Evolutionary conservation across 2,113 vertebrate genomes (phyloP), one percentile per base, ranked within the genome.

Genomic region (Motacilla tschutschensis): DNA sequence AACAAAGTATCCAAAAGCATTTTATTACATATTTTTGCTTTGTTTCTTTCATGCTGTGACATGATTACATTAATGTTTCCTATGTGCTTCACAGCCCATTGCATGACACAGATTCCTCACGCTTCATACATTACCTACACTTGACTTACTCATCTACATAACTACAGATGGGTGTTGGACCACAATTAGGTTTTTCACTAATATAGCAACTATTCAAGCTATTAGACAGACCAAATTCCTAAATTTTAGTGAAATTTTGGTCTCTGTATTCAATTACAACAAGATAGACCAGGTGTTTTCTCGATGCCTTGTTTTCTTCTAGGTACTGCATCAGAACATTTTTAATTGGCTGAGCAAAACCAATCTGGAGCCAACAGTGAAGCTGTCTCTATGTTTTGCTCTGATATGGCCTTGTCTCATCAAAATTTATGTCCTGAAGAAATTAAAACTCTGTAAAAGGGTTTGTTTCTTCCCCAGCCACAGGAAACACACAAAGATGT

Each of bases 21-120:
- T 79, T 82, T n/a, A 54, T 76, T 25, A 44, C 46, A 14, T 17
- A 9, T 47, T 16, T 75, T 69, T n/a, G 0, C 3, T 88, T 63
- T 71, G 5, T 77, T 89, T 66, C 12, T 74, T 66, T 85, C 43
- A 51, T 55, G 5, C 2, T 77, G 7, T 65, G 28, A 44, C 28
- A 44, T 22, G 19, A 31, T 43, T 35, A 29, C 7, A n/a, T 41
- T 59, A 57, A 11, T 76, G 79, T 63, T 51, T 59, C 22, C 1
- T 1, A 41, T 18, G 14, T 50, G 17, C 8, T 64, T 7, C 22
- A 41, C 33, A 59, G 15, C 4, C 17, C 1, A 0, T n/a, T 79
- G 28, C 35, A 43, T 22, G 14, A 5, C 59, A 58, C 5, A 29
- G 21, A 50, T 75, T 83, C 21, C 10, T 73, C 16, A 65, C 16